Evolutionary conservation across 2,888 invertebrate genomes (phyloP), one percentile per base, ranked within the genome.

Genomic region (Ernsta delagoae): DNA sequence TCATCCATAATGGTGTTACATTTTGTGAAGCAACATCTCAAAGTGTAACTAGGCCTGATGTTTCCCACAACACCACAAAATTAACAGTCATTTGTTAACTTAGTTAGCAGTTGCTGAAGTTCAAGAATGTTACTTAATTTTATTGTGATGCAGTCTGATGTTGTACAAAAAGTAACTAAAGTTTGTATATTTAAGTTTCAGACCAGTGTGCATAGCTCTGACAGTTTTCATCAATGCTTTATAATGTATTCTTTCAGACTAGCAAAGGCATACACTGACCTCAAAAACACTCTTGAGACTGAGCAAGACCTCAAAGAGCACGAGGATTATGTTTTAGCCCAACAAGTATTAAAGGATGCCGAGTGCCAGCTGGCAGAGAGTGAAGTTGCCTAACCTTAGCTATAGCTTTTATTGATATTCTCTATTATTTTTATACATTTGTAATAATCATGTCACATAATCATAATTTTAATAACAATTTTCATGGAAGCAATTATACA

Each of bases 291-390:
- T 65, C 82, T 98, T 70, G 95, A 96, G 70, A 95, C 95, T 1
- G 98, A 98, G 83, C 91, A 94, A 81, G 98, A 98, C 80, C 94
- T 98, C n/a, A 95, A 95, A 80, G 96, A 96, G 73, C 87, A 94
- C 16, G 96, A 96, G 79, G 96, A 96, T 71, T 98, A 96, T 79
- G 82, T 87, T 39, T 89, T 95, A 7, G 98, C 98, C 0, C 80
- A 94, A 71, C 94, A 95, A 84, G 91, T 96, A 11, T 84, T 98
- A 4, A 94, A 95, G 76, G 97, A 96, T 70, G 95, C 96, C 0
- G 95, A 95, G 78, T 77, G 83, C n/a, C 94, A 95, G 77, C 85
- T 95, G 61, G 92, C 94, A 0, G 89, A 92, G 64, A 76, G 84
- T 56, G 89, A 92, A 63, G 75, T 85, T 56, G 77, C 81, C 79